These are phyloP conservation scores for Brachyrhaphis roseni DNA, from an alignment of 2,797 vertebrate species.

Conservation along the genomic window DNA sequence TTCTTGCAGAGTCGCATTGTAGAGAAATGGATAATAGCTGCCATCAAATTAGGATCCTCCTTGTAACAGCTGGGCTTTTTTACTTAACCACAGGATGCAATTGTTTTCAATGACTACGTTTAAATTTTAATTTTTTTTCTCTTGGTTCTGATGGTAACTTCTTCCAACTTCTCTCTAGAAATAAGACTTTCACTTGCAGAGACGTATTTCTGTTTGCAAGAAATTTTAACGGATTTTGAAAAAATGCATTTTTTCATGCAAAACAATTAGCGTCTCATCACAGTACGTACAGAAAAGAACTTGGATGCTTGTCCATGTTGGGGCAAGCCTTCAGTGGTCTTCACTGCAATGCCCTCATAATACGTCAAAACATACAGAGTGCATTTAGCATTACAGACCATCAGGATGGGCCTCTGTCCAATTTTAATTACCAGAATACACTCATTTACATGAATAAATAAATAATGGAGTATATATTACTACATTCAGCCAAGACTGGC, in stretches of 20 bases:
- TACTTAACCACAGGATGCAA: neutral
- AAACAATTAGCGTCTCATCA: neutral
- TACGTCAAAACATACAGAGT: neutral
- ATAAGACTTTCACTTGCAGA: neutral
- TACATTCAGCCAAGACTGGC: neutral
- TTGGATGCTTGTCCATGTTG: neutral
- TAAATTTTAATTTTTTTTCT: neutral
- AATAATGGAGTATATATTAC: neutral
- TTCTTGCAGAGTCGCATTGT: neutral
- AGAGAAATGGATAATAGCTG: slow-evolving; percentile 11
- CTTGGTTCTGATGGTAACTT: neutral
- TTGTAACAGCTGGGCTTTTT: neutral
- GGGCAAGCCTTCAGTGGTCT: neutral
- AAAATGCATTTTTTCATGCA: neutral
- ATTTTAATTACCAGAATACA: neutral
- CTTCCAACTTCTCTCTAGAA: neutral
- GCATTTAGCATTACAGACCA: neutral
- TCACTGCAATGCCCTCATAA: neutral
- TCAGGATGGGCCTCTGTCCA: neutral
- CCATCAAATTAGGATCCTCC: neutral
- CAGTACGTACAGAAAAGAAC: neutral
- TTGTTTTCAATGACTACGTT: slow-evolving; percentile 7
- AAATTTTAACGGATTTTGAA: slow-evolving; percentile 2
- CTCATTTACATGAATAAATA: neutral
- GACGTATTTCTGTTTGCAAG: neutral